A percentile compares a stretch with the other conserved stretches of the same genome.
These are phyloP conservation scores for Coecobrya sp. DNA, from an alignment of 2,888 invertebrate species.

Conservation along the genomic window DNA sequence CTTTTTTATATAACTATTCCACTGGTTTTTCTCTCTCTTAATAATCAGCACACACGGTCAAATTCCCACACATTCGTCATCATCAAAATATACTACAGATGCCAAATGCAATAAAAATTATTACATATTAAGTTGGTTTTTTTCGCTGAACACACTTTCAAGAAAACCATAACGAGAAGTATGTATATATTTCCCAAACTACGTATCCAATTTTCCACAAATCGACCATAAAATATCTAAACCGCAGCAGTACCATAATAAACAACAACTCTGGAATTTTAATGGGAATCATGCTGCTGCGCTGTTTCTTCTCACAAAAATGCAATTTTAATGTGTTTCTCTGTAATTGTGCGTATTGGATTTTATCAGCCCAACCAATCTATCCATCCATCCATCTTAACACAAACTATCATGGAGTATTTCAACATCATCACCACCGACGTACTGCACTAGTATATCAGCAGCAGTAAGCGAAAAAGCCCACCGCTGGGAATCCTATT, in stretches of 20 bases:
- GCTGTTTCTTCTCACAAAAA: neutral
- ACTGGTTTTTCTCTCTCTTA: conserved; percentile 53
- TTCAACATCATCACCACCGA: neutral
- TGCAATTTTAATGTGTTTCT: conserved; percentile 46
- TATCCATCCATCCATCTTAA: neutral
- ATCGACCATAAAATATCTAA: conserved; percentile 1
- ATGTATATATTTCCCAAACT: neutral
- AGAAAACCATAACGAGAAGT: neutral
- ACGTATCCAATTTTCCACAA: conserved; percentile 11
- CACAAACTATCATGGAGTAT: neutral
- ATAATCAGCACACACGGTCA: conserved; percentile 56
- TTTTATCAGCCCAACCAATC: neutral
- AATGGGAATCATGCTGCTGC: neutral
- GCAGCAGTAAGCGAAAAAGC: neutral
- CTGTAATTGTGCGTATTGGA: conserved; percentile 45
- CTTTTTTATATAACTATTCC: neutral
- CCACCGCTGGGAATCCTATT: neutral
- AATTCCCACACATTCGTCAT: conserved; percentile 63
- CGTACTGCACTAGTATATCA: no score
- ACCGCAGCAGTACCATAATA: neutral
- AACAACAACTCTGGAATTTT: conserved; percentile 56
- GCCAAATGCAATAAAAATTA: conserved; percentile 25
- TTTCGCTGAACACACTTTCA: conserved; percentile 13
- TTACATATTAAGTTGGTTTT: neutral
- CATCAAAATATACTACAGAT: neutral